A percentile compares a stretch with the other conserved stretches of the same genome.
These are phyloP conservation scores for Xenopus borealis DNA, from an alignment of 2,113 vertebrate genomes.

Conservation along the genomic window DNA sequence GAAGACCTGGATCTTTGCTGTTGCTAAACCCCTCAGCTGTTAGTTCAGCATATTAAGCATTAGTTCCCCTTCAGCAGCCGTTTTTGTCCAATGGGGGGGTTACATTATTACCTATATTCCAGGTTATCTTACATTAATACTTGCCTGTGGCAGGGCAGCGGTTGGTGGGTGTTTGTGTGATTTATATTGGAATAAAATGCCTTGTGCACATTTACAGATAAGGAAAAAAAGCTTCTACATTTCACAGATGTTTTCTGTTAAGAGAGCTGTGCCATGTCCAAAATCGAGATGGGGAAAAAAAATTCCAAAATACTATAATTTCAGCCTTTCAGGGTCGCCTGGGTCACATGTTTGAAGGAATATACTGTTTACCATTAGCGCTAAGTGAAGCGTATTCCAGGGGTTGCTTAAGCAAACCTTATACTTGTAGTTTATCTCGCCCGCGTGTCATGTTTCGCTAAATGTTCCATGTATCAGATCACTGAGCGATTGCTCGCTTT, in stretches of 20 bases:
- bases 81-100: too few species aligned
- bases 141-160: slow-evolving; percentile 35
- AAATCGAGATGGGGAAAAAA: not conserved
- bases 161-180: slow-evolving; percentile 36
- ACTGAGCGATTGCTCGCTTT: not conserved
- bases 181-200: not conserved
- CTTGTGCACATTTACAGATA: slow-evolving; percentile 3
- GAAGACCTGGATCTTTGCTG: too few species aligned
- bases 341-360: not conserved
- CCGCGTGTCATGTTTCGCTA: not conserved
- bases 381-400: not conserved
- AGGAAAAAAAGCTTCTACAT: not conserved
- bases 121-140: too few species aligned
- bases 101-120: too few species aligned
- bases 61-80: too few species aligned
- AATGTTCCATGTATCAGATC: not conserved
- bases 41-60: too few species aligned
- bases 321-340: not conserved
- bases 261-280: not conserved
- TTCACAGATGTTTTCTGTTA: not conserved
- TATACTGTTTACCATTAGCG: not conserved
- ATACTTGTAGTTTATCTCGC: not conserved
- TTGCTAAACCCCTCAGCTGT: too few species aligned
- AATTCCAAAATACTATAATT: not conserved
- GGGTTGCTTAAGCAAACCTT: not conserved